These are phyloP conservation scores for Celastrina argiolus DNA, from an alignment of 2,888 invertebrate species.

Conservation along the genomic window DNA sequence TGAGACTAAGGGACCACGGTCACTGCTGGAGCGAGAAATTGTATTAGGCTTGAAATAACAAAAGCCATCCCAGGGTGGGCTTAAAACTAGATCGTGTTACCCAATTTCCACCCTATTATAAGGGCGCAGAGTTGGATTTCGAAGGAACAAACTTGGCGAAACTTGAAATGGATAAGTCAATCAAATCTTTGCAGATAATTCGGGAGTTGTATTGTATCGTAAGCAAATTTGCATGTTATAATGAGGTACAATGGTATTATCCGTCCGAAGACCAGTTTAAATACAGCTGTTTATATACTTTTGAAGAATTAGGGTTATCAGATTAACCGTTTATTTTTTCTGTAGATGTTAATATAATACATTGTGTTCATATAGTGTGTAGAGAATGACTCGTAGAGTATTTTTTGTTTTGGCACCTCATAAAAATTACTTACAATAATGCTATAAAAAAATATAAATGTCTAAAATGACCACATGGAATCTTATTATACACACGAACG, in stretches of 20 bases:
- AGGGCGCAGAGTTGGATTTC: constrained; percentile 4
- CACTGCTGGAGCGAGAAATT: constrained; percentile 67
- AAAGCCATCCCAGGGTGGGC: constrained; percentile 22
- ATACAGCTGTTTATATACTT: neutral
- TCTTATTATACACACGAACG: too few species aligned
- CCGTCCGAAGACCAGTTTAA: neutral
- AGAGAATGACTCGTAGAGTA: too few species aligned
- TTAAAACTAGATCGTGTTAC: neutral
- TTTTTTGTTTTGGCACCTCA: too few species aligned
- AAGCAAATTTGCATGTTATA: constrained; percentile 22
- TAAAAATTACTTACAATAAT: too few species aligned
- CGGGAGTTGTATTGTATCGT: constrained; percentile 10
- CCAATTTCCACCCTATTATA: constrained; percentile 10
- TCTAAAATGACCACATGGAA: too few species aligned
- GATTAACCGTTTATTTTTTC: too few species aligned
- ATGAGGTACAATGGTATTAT: neutral
- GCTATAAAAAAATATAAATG: too few species aligned
- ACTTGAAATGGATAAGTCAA: constrained; percentile 21
- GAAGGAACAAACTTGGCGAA: neutral
- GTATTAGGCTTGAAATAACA: constrained; percentile 60
- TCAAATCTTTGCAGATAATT: constrained; percentile 21
- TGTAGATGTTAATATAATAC: too few species aligned
- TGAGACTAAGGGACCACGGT: constrained; percentile 64
- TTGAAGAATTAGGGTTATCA: neutral
- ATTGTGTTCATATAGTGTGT: too few species aligned